These are phyloP conservation scores for Chamaea fasciata DNA, from an alignment of 2,113 vertebrate genomes.

Conservation along the genomic window DNA sequence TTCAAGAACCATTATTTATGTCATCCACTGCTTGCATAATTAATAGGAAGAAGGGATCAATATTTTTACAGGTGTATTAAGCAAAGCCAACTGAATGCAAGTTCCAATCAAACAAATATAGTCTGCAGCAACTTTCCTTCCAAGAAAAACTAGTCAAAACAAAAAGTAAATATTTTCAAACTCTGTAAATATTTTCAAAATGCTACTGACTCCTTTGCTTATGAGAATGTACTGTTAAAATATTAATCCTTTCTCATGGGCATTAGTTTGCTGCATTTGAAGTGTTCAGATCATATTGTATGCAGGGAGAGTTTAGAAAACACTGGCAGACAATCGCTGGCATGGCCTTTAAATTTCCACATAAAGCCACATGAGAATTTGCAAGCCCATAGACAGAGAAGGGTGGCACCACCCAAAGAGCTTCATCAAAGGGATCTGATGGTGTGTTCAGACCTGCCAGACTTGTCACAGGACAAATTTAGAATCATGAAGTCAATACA, in stretches of 20 bases:
- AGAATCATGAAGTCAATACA: not conserved
- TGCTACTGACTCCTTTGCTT: not conserved
- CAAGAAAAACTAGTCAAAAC: not conserved
- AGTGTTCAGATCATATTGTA: not conserved
- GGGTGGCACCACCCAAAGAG: not conserved
- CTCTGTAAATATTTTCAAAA: not conserved
- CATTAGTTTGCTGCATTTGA: not conserved
- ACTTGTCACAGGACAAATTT: not conserved
- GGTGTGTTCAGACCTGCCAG: not conserved
- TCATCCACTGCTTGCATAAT: not conserved
- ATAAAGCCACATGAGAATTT: not conserved
- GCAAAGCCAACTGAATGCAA: not conserved
- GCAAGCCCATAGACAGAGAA: not conserved
- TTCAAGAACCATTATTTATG: not conserved
- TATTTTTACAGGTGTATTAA: not conserved
- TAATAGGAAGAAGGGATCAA: not conserved
- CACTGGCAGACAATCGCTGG: not conserved
- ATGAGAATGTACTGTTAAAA: not conserved
- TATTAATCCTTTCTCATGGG: not conserved
- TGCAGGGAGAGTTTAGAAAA: not conserved
- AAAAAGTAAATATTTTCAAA: not conserved
- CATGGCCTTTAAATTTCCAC: not conserved
- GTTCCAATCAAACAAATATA: not conserved
- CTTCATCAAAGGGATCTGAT: not conserved
- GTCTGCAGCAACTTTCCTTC: not conserved